These are phyloP conservation scores for Oreochromis mossambicus DNA, from an alignment of 2,797 vertebrate species.

Conservation along the genomic window DNA sequence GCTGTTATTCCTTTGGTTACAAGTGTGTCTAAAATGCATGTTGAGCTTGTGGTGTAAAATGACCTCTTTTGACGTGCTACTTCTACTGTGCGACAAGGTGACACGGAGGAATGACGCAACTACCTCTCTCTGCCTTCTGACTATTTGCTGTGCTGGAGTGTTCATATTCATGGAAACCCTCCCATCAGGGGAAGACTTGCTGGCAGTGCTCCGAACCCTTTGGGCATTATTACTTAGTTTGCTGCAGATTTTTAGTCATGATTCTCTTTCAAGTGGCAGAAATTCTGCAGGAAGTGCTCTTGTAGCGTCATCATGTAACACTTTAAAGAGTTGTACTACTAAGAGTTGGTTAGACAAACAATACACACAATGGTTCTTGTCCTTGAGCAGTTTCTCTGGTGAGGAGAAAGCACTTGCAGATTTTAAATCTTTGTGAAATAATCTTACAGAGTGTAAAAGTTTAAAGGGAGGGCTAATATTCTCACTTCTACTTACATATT, in stretches of 20 bases:
- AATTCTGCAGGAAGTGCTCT: neutral
- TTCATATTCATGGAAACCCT: neutral
- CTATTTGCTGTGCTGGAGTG: neutral
- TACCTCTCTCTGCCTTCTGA: neutral
- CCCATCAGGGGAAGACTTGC: neutral
- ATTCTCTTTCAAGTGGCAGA: slow-evolving; percentile 12
- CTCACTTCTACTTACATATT: neutral
- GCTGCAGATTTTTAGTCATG: neutral
- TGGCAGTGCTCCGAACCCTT: neutral
- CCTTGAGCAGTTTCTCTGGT: neutral
- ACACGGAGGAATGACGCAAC: neutral
- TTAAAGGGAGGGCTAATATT: neutral
- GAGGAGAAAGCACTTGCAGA: neutral
- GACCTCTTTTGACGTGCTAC: neutral
- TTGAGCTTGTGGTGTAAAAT: neutral
- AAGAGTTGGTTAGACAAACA: neutral
- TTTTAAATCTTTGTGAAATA: neutral
- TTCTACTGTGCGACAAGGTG: neutral
- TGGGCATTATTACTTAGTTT: neutral
- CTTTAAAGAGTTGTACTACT: neutral
- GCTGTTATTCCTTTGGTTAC: neutral
- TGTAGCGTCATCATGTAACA: neutral
- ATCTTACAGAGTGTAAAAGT: neutral
- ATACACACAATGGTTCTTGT: neutral
- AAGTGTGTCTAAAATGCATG: neutral